phyloP scores from a whole-genome alignment of 2,113 vertebrate species.

The Pachycephala philippinensis region DNA sequence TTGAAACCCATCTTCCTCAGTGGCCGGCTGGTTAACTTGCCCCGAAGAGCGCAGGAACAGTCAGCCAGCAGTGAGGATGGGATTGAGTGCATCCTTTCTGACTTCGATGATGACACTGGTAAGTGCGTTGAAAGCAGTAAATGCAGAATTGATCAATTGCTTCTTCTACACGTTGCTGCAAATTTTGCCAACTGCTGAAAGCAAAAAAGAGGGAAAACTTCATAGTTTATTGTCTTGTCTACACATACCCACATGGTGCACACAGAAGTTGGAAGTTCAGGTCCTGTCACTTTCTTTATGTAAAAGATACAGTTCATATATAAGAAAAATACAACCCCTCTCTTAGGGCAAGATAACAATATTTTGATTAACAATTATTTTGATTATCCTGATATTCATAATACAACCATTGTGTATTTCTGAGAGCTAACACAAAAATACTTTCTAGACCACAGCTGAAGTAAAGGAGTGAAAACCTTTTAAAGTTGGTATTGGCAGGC shows the following conservation, averaged over 20 bases:
- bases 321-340: background rate
- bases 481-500: background rate
- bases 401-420: background rate
- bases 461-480: background rate
- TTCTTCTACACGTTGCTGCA: background rate
- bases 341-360: background rate
- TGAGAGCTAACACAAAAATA: background rate
- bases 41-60: conserved; percentile 81
- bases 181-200: background rate
- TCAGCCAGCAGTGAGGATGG: conserved; percentile 90
- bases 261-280: background rate
- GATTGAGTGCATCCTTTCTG: conserved; percentile 86
- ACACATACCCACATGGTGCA: rapidly evolving
- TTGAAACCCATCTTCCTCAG: conserved; percentile 92
- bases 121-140: background rate
- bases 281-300: background rate
- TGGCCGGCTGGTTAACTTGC: conserved; percentile 84
- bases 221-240: background rate
- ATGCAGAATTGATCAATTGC: background rate
- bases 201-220: background rate
- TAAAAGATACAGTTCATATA: background rate
- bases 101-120: conserved; percentile 96
- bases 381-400: background rate
- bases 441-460: background rate
- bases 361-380: background rate